Evolutionary conservation across 2,797 vertebrate species (phyloP).

Genomic region (Tauraco hartlaubi): DNA sequence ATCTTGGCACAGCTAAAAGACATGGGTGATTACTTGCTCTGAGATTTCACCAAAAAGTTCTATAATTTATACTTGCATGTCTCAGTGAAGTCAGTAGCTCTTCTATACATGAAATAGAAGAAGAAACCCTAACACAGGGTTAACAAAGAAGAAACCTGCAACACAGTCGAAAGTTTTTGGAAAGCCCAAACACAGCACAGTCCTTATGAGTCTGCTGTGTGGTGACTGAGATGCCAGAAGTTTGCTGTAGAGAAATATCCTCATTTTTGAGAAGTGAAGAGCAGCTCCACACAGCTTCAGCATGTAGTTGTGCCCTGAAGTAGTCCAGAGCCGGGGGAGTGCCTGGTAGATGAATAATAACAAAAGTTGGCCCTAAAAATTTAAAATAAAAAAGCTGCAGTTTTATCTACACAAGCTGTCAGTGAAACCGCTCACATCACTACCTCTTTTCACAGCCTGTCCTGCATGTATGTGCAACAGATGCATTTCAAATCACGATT

Average conservation of each 20-base stretch:
- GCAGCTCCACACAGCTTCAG: neutral
- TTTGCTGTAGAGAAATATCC: neutral
- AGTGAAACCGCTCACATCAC: neutral
- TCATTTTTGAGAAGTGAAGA: neutral
- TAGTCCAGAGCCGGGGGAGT: neutral
- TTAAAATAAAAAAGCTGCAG: neutral
- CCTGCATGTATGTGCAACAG: neutral
- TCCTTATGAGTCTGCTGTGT: neutral
- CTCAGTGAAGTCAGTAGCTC: neutral
- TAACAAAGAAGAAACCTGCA: neutral
- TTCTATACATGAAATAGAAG: neutral
- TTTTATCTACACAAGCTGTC: neutral
- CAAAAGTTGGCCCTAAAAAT: neutral
- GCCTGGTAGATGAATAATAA: neutral
- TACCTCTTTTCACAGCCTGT: neutral
- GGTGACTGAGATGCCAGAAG: neutral
- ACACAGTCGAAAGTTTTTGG: neutral
- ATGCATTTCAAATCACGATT: neutral
- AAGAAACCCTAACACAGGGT: neutral
- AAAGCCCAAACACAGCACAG: neutral
- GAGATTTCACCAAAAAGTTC: neutral
- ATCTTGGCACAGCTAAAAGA: neutral
- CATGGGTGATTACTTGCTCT: neutral
- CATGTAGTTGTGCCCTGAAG: neutral
- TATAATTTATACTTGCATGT: neutral